phyloP scores from a whole-genome alignment of 2,113 vertebrate genomes.

The Urocynchramus pylzowi region DNA sequence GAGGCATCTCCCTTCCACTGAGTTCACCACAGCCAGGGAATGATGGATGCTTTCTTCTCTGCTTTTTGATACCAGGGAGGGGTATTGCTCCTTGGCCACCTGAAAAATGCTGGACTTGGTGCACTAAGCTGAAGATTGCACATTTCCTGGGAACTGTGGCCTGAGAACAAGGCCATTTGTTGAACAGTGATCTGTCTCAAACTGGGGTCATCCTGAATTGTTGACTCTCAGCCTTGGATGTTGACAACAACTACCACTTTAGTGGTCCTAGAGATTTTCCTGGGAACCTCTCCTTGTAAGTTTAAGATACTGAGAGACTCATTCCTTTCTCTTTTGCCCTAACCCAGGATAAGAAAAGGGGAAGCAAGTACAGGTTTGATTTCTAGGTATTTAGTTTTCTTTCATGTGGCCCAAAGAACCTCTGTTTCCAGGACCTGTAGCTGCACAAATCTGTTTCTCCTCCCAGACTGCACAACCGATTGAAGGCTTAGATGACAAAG shows the following conservation, averaged over 20 bases:
- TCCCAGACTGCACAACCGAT: background rate
- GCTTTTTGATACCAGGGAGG: background rate
- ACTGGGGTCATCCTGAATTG: background rate
- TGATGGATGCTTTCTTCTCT: background rate
- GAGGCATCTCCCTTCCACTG: background rate
- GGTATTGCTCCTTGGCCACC: accelerated
- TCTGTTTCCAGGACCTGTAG: background rate
- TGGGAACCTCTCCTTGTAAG: background rate
- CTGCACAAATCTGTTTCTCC: background rate
- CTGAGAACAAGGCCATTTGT: background rate
- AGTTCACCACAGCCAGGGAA: background rate
- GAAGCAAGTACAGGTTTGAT: background rate
- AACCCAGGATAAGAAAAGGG: background rate
- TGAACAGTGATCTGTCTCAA: background rate
- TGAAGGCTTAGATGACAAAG: background rate
- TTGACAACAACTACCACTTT: background rate
- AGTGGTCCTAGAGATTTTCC: background rate
- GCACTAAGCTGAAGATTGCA: background rate
- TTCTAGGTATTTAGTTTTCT: background rate
- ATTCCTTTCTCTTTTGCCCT: background rate
- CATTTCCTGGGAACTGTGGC: background rate
- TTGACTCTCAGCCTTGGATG: background rate
- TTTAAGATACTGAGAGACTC: background rate
- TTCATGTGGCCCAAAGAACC: background rate
- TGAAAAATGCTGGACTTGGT: background rate